A percentile compares a stretch with the other conserved stretches of the same genome.
These are phyloP conservation scores for Ichneumoninae sp. DNA, from an alignment of 2,888 invertebrate genomes.

Conservation along the genomic window DNA sequence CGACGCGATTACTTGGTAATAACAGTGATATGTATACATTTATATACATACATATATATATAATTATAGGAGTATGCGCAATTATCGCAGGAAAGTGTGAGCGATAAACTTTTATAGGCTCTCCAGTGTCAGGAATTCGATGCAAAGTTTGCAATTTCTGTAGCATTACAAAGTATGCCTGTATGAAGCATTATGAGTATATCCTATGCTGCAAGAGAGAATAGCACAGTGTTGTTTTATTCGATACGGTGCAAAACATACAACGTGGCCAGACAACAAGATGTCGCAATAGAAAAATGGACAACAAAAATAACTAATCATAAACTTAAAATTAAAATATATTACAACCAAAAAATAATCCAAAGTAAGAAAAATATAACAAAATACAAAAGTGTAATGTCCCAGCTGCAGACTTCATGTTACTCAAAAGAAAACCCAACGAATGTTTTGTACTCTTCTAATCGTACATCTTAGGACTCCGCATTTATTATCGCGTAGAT, in stretches of 20 bases:
- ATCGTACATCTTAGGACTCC: background rate
- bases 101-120: background rate
- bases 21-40: background rate
- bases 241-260: too few relatives aligned
- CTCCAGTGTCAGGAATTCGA: background rate
- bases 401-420: too few relatives aligned
- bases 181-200: background rate
- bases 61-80: background rate
- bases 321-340: too few relatives aligned
- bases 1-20: constrained; percentile 11
- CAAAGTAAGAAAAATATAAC: too few relatives aligned
- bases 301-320: too few relatives aligned
- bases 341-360: too few relatives aligned
- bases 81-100: background rate
- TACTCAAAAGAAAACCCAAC: too few relatives aligned
- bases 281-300: too few relatives aligned
- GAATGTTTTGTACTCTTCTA: background rate
- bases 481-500: background rate
- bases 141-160: background rate
- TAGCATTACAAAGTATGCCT: background rate
- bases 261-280: too few relatives aligned
- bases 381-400: background rate
- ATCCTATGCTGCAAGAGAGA: background rate
- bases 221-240: background rate
- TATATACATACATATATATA: background rate